phyloP scores from a whole-genome alignment of 2,888 invertebrate species.

The Lepidochitona cinerea region DNA sequence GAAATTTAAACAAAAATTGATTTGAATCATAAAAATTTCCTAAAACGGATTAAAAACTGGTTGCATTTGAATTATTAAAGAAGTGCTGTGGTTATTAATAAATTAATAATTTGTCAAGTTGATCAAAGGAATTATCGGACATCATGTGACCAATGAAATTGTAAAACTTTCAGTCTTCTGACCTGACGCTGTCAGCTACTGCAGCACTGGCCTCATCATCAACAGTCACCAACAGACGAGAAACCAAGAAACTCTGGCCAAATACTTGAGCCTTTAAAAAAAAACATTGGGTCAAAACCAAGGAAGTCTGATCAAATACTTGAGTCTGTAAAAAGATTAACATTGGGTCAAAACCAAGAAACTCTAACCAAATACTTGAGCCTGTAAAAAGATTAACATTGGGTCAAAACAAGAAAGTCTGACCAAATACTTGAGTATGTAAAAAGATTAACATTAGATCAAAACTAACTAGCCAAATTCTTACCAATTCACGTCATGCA shows the following conservation, averaged over 20 bases:
- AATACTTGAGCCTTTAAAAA: slow-evolving; percentile 52
- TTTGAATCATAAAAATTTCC: not conserved
- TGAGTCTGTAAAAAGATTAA: slow-evolving; percentile 46
- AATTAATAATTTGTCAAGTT: too few species aligned
- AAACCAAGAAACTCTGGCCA: slow-evolving; percentile 53
- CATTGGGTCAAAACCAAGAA: slow-evolving; percentile 42
- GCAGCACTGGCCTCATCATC: slow-evolving; percentile 47
- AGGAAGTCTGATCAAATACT: slow-evolving; percentile 56
- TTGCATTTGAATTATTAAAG: not conserved
- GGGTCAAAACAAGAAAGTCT: not conserved
- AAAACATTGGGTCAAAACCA: slow-evolving; percentile 33
- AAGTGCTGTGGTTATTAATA: too few species aligned
- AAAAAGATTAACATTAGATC: slow-evolving; percentile 5
- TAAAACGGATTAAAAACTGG: not conserved
- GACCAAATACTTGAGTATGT: slow-evolving; percentile 55
- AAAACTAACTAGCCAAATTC: not conserved
- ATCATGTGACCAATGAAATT: not conserved
- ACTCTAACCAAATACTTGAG: slow-evolving; percentile 55
- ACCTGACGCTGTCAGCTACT: slow-evolving; percentile 44
- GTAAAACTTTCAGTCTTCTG: not conserved
- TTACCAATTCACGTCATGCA: not conserved
- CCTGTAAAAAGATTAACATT: slow-evolving; percentile 45
- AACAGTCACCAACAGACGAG: slow-evolving; percentile 43
- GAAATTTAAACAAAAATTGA: too few species aligned
- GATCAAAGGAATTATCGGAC: too few species aligned